Evolutionary conservation across 2,797 vertebrate species (phyloP), one percentile per base, ranked within the genome.

Genomic region (Gymnopithys bicolor): DNA sequence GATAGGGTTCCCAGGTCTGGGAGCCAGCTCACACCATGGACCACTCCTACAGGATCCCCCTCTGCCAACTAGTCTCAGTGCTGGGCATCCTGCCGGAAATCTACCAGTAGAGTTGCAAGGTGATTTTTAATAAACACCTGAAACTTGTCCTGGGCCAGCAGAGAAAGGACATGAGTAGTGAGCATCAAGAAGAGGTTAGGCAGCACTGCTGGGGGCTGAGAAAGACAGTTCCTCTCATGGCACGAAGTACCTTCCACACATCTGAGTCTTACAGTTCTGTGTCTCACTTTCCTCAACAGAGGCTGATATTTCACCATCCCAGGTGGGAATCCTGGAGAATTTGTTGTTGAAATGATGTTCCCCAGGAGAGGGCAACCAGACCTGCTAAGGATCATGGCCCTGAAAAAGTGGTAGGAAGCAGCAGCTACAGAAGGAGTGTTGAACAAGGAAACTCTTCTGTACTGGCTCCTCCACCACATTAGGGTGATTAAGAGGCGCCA

Each of bases 271-370:
- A 45, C 18, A 32, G 32, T 1, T 3, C 32, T 0, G 0, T 24
- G 19, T 24, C 51, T 80, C 24, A 17, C 43, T 66, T 66, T 73
- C 49, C 43, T 41, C 0, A 0, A 39, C 9, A 1, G 5, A 64
- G 21, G 32, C 16, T 79, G 41, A 53, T 53, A 37, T 89, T 58
- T 77, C n/a, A 28, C 48, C 14, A 24, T 33, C 30, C 25, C 60
- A 16, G 7, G 4, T 5, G 8, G 37, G 46, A 59, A 23, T 33
- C 24, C 21, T 46, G 25, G 18, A 73, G 13, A 73, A 23, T 5
- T 7, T 28, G 17, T 21, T 67, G 45, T 21, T 67, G 45, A 69
- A 62, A 70, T 0, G 0, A 37, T 5, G 5, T 4, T 74, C n/a
- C 19, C 28, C 27, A 35, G 13, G 37, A 63, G 9, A 58, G 9